phyloP scores from a whole-genome alignment of 2,113 vertebrate genomes.

The Lophochroa leadbeateri region DNA sequence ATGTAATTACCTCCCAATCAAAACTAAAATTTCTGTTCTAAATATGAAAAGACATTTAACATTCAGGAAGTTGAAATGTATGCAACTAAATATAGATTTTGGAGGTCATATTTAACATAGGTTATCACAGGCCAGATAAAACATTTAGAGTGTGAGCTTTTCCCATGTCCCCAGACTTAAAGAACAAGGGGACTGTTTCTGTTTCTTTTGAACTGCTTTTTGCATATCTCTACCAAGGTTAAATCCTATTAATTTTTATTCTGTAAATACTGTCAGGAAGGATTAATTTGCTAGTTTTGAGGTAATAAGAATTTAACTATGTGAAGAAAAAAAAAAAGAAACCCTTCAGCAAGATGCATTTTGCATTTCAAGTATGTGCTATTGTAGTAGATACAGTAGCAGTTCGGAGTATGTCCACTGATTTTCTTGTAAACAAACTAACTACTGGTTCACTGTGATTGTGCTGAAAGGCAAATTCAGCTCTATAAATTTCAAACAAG shows the following conservation, averaged over 20 bases:
- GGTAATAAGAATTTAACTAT: not conserved
- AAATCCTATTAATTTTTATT: constrained; percentile 3
- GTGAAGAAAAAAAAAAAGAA: not conserved
- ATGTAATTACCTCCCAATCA: not conserved
- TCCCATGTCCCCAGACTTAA: not conserved
- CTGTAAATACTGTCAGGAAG: not conserved
- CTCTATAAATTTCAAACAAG: not conserved
- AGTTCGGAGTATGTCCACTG: not conserved
- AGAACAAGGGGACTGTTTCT: not conserved
- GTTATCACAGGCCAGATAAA: not conserved
- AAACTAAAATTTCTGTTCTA: not conserved
- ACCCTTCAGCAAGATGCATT: not conserved
- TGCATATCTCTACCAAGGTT: not conserved
- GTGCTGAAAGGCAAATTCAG: not conserved
- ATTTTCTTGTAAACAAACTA: not conserved
- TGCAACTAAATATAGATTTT: not conserved
- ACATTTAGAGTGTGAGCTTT: not conserved
- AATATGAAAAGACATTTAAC: not conserved
- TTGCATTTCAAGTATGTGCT: not conserved
- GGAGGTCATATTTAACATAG: not conserved
- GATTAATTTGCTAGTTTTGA: not conserved
- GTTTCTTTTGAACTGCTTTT: not conserved
- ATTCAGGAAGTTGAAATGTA: not conserved
- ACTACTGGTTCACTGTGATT: not conserved
- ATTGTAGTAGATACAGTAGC: not conserved